Base-by-base conservation (phyloP, 2,797 vertebrate species). In the Esox masquinongy region DNA sequence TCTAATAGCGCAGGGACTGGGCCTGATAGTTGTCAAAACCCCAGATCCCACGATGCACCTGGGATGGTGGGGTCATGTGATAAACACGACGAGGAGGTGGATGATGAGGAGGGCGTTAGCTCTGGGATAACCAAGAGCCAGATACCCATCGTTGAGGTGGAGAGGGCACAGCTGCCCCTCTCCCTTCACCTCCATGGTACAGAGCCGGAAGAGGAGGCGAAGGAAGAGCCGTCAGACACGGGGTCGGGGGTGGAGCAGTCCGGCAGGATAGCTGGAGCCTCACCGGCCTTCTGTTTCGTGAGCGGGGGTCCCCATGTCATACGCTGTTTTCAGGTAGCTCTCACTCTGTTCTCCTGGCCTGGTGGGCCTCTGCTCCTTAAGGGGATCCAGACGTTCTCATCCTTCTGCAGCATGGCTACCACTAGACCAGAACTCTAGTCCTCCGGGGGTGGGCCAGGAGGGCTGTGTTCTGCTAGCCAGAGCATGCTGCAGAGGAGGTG, bases 311-410 rank as follows among this genome's bases (percentile, higher is more conserved):
- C 90, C 16, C 83, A 80, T 83, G 90, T 92, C 88, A 83, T 89
- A 79, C 89, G 86, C 79, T 89, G 91, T 84, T 92, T 86, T 82
- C 89, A 94, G 93, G 93, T 93, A 94, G 88, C 81, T 84, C 85
- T 80, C 83, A 79, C 76, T 73, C 71, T 70, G 67, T 72, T 12
- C 14, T 73, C 39, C 5, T 1, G 39, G 39, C 9, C 78, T 84
- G 76, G 83, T 82, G 78, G 79, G 73, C 34, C 73, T 64, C 63
- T 64, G 63, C 24, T 64, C 63, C 26, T 26, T 34, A 78, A 72
- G 68, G 76, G 16, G 73, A 79, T 83, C 74, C 76, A 73, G 80
- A 63, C 76, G 19, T 59, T 8, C n/a, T 64, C 82, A 75, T 74
- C 69, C 75, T 87, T 90, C 85, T 88, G 88, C 88, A 87, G 86